These are phyloP conservation scores for Plemyria rubiginata DNA, from an alignment of 2,888 invertebrate species.

Conservation along the genomic window DNA sequence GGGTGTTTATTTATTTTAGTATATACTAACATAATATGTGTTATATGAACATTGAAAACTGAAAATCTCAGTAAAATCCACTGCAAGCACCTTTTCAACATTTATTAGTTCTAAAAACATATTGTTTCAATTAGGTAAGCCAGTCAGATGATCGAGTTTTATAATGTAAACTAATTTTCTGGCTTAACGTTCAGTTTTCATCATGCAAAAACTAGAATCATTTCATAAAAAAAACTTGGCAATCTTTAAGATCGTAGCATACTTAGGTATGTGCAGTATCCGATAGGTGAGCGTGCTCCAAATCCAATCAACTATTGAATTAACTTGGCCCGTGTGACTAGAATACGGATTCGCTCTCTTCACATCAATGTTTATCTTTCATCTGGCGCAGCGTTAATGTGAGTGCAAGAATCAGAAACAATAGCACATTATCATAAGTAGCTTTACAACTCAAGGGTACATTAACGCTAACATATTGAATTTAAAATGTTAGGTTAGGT, in stretches of 20 bases:
- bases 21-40: too few species aligned
- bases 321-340: constrained; percentile 82
- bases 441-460: constrained; percentile 2
- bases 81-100: too few species aligned
- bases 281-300: constrained; percentile 75
- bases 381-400: constrained; percentile 78
- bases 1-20: too few species aligned
- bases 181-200: too few species aligned
- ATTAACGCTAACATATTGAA: too few species aligned
- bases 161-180: too few species aligned
- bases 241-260: constrained; percentile 49
- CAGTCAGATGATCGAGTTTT: too few species aligned
- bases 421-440: constrained; percentile 42
- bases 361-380: constrained; percentile 84
- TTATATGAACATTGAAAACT: too few species aligned
- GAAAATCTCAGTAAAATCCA: too few species aligned
- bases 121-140: too few species aligned
- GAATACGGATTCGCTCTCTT: constrained; percentile 76
- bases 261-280: constrained; percentile 53
- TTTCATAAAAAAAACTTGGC: not conserved
- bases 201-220: not conserved
- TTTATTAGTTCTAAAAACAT: too few species aligned
- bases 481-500: too few species aligned
- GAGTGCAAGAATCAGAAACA: constrained; percentile 66
- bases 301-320: constrained; percentile 85